Percentiles rank a stretch among this genome's conserved stretches.
These are phyloP conservation scores for Synodontis membranacea DNA, from an alignment of 2,113 vertebrate genomes.

Conservation along the genomic window DNA sequence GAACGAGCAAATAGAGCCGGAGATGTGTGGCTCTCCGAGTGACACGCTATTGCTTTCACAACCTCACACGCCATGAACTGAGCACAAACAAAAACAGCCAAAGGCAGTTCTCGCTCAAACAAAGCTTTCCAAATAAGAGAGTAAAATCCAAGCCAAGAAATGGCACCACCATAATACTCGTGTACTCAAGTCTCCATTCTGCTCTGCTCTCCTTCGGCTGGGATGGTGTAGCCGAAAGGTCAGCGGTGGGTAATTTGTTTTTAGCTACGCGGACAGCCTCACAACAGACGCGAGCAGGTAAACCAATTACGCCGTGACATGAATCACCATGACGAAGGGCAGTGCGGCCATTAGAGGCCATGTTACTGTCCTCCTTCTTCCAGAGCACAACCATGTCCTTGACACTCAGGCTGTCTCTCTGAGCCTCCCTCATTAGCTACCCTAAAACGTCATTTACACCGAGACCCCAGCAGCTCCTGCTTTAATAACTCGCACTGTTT, in stretches of 20 bases:
- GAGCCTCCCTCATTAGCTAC: conserved; percentile 41
- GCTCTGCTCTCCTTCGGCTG: conserved; percentile 29
- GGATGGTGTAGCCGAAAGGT: conserved; percentile 54
- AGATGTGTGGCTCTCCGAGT: conserved; percentile 28
- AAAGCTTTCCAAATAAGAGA: conserved; percentile 36
- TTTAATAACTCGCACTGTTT: conserved; percentile 15
- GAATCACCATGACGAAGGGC: conserved; percentile 61
- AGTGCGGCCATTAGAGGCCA: conserved; percentile 59
- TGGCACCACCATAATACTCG: conserved; percentile 55
- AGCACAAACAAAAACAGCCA: conserved; percentile 50
- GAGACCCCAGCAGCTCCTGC: conserved; percentile 19
- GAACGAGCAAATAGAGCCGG: conserved; percentile 25
- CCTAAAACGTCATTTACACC: conserved; percentile 41
- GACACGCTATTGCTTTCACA: conserved; percentile 44
- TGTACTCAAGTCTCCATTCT: conserved; percentile 59
- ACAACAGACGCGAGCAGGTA: conserved; percentile 60
- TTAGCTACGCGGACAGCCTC: conserved; percentile 54
- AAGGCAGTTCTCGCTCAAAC: conserved; percentile 38
- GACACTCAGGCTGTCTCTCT: conserved; percentile 48
- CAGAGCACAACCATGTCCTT: conserved; percentile 63
- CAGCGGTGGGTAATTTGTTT: conserved; percentile 59
- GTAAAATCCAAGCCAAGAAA: conserved; percentile 19
- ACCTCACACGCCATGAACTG: conserved; percentile 34
- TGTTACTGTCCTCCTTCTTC: conserved; percentile 56
- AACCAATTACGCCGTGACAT: conserved; percentile 72